phyloP scores from a whole-genome alignment of 2,113 vertebrate species.

The Scortum barcoo region DNA sequence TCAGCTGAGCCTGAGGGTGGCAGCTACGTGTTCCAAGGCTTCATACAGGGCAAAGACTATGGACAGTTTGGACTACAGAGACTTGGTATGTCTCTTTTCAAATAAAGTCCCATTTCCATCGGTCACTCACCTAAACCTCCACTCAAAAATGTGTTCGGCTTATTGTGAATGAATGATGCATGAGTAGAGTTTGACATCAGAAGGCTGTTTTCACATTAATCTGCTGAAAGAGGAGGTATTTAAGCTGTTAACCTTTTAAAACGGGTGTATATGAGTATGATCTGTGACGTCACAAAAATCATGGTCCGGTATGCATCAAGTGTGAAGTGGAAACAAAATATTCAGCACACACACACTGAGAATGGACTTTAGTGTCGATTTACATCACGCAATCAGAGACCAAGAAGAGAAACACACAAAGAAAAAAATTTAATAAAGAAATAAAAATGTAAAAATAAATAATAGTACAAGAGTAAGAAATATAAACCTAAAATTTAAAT shows the following conservation, averaged over 20 bases:
- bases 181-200: not conserved
- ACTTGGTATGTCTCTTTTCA: constrained; percentile 86
- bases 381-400: no score
- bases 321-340: not conserved
- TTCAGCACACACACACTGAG: not conserved
- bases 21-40: constrained; percentile 97
- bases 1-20: constrained; percentile 96
- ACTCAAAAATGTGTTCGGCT: not conserved
- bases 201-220: not conserved
- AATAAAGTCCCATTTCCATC: not conserved
- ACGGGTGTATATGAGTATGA: not conserved
- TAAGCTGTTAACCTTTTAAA: not conserved
- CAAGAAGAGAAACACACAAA: no score
- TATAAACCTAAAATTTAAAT: no score
- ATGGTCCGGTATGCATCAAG: not conserved
- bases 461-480: no score
- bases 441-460: no score
- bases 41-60: constrained; percentile 97
- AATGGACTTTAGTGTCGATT: no score
- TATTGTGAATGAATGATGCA: not conserved
- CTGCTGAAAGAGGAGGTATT: not conserved
- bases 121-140: not conserved
- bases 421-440: no score
- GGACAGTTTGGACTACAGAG: constrained; percentile 97
- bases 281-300: not conserved